A percentile compares a stretch with the other conserved stretches of the same genome.
Evolutionary conservation across 2,797 vertebrate genomes (phyloP).

Genomic region (Aldrovandia affinis): DNA sequence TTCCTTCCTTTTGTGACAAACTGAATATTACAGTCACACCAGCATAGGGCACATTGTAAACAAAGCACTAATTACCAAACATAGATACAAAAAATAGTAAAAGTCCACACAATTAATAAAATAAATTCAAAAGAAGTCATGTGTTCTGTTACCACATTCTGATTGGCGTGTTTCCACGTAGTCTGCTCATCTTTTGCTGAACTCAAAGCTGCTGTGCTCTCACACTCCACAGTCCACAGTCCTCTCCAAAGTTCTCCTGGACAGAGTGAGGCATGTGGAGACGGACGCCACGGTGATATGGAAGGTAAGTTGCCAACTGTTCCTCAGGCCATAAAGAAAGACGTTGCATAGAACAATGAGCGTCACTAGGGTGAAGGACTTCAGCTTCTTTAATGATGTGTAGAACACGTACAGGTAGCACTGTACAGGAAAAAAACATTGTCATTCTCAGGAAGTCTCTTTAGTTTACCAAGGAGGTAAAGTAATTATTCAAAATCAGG

Average conservation of each 20-base stretch:
- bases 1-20: neutral
- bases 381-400: slow-evolving; percentile 79
- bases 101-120: slow-evolving; percentile 23
- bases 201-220: slow-evolving; percentile 43
- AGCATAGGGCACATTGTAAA: slow-evolving; percentile 41
- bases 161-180: neutral
- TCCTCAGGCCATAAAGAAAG: slow-evolving; percentile 84
- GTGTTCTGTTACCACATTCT: slow-evolving; percentile 2
- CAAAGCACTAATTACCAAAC: slow-evolving; percentile 51
- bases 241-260: slow-evolving; percentile 82
- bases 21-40: slow-evolving; percentile 21
- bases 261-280: slow-evolving; percentile 83
- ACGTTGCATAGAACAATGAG: slow-evolving; percentile 83
- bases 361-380: slow-evolving; percentile 76
- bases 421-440: slow-evolving; percentile 60
- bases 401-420: slow-evolving; percentile 94
- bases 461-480: no score
- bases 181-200: neutral
- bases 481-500: no score
- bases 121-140: neutral
- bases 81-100: slow-evolving; percentile 27
- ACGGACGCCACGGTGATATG: slow-evolving; percentile 85
- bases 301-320: slow-evolving; percentile 90
- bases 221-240: slow-evolving; percentile 82
- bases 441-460: no score